Evolutionary conservation across 2,113 vertebrate genomes (phyloP).

Genomic region (Motacilla alba): DNA sequence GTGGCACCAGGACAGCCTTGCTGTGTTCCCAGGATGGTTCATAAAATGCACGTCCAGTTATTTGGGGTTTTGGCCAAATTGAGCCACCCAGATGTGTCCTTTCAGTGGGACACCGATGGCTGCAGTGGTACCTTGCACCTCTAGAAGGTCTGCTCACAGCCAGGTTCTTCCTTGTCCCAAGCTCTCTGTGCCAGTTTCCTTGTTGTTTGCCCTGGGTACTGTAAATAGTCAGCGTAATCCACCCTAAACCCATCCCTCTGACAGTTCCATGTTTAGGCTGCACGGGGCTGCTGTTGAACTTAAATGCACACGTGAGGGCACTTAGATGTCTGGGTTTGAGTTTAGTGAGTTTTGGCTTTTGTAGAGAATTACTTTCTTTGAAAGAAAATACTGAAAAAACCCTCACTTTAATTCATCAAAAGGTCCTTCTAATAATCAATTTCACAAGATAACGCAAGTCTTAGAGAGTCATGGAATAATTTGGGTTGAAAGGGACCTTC

Average conservation of each 20-base stretch:
- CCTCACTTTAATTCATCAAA: not conserved
- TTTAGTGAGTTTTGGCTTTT: not conserved
- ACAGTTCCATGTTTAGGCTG: not conserved
- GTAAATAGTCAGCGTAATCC: not conserved
- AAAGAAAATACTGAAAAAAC: not conserved
- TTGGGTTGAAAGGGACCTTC: not conserved
- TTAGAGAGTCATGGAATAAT: not conserved
- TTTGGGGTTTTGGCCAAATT: rapidly evolving
- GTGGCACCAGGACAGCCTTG: not conserved
- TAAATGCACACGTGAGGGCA: not conserved
- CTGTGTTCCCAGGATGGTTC: not conserved
- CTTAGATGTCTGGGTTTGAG: not conserved
- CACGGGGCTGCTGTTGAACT: not conserved
- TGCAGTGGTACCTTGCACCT: rapidly evolving
- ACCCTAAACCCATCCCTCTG: not conserved
- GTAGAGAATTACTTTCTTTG: not conserved
- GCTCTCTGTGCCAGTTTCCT: not conserved
- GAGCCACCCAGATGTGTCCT: not conserved
- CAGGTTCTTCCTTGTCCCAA: not conserved
- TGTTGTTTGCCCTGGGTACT: not conserved
- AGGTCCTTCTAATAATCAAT: not conserved
- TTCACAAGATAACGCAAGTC: rapidly evolving
- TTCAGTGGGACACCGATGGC: rapidly evolving
- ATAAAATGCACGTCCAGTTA: not conserved
- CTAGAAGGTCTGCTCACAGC: rapidly evolving